Evolutionary conservation across 23 tunicate species (phyloP).

Genomic region (Oikopleura dioica): DNA sequence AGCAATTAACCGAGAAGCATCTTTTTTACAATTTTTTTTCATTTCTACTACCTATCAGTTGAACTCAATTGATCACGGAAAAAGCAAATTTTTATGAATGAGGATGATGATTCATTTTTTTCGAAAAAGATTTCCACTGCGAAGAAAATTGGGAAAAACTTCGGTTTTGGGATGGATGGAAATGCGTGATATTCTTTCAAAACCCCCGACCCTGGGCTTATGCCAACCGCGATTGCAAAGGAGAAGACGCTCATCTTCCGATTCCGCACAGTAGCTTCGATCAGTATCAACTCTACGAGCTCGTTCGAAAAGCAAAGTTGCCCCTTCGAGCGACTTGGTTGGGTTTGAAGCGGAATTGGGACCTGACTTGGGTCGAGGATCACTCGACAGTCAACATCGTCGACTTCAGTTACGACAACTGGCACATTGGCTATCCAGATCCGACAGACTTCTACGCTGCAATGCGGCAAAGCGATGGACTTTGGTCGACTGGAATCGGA

Average conservation of each 20-base stretch:
- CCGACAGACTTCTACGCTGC: background rate
- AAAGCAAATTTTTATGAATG: too few relatives aligned
- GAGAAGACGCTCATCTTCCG: background rate
- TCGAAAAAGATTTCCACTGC: background rate
- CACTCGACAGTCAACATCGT: background rate
- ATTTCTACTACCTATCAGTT: too few relatives aligned
- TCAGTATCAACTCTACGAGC: background rate
- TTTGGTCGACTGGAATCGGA: conserved; percentile 5
- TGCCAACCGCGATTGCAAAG: background rate
- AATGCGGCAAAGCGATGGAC: background rate
- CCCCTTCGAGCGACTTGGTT: background rate
- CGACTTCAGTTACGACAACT: background rate
- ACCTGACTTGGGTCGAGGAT: conserved; percentile 1
- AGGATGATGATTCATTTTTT: background rate
- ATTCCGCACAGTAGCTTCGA: background rate
- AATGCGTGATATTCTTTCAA: background rate
- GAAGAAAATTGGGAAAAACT: background rate
- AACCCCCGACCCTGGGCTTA: background rate
- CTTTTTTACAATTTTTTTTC: too few relatives aligned
- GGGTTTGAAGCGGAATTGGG: background rate
- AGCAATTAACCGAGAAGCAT: too few relatives aligned
- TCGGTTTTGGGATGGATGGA: background rate
- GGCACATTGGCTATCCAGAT: background rate
- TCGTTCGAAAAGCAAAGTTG: background rate
- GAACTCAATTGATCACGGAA: too few relatives aligned